phyloP scores from a whole-genome alignment of 2,888 invertebrate species.

The Andrena bucephala region DNA sequence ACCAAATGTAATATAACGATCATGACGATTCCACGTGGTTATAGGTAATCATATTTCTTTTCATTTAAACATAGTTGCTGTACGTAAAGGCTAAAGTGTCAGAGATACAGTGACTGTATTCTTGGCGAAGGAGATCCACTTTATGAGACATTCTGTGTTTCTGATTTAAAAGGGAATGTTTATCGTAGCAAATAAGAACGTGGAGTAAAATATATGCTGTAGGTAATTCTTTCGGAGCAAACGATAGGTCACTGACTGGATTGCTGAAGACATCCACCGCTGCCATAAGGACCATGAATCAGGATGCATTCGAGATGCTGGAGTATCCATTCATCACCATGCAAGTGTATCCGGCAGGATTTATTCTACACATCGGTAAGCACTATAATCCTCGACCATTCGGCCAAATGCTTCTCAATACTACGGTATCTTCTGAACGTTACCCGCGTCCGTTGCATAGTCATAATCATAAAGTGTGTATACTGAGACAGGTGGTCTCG shows the following conservation, averaged over 20 bases:
- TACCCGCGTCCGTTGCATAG: not conserved
- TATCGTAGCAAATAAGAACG: not conserved
- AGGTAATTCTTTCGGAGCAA: constrained; percentile 92
- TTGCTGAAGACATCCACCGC: constrained; percentile 86
- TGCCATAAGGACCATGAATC: constrained; percentile 89
- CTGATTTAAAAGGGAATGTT: not conserved
- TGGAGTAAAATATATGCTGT: constrained; percentile 50
- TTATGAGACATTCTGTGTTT: constrained; percentile 44
- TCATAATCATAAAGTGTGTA: constrained; percentile 23
- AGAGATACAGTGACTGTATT: not conserved
- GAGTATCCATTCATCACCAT: constrained; percentile 98
- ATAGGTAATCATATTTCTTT: constrained; percentile 39
- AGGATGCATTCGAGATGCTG: constrained; percentile 94
- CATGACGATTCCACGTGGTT: constrained; percentile 30
- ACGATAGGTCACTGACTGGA: constrained; percentile 88
- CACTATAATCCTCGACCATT: constrained; percentile 75
- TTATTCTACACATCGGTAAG: constrained; percentile 95
- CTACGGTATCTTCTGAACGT: not conserved
- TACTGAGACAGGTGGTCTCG: constrained; percentile 89
- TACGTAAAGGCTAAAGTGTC: too few species aligned
- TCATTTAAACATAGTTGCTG: too few species aligned
- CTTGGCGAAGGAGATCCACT: constrained; percentile 29
- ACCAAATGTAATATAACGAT: constrained; percentile 32
- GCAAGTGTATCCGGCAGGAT: constrained; percentile 94
- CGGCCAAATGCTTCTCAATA: not conserved